Conservation (phyloP, 2,888 invertebrate species). For the Lepeophtheirus nordmannii region DNA sequence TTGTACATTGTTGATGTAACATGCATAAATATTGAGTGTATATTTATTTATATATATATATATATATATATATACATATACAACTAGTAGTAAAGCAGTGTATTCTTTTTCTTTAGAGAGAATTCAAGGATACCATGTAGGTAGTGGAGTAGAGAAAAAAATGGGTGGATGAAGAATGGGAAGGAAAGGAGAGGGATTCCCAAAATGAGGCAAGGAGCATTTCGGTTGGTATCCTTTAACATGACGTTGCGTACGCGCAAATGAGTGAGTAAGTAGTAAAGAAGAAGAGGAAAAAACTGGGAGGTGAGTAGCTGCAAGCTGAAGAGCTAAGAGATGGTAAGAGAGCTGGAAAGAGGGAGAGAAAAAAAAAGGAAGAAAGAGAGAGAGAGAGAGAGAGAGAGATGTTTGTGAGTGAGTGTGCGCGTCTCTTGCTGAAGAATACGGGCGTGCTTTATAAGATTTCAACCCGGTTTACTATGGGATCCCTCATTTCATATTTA, state of each 20-base stretch:
- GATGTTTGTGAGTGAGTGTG: constrained; percentile 1
- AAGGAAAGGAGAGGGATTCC: not conserved
- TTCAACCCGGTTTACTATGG: not conserved
- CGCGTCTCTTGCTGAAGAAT: not conserved
- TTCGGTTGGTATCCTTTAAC: constrained; percentile 20
- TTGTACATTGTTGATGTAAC: no score
- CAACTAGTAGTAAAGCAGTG: not conserved
- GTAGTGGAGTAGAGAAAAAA: no score
- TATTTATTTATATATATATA: no score
- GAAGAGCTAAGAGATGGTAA: not conserved
- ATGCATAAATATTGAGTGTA: no score
- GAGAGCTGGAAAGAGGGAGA: not conserved
- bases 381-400: constrained; percentile 5
- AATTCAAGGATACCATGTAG: no score
- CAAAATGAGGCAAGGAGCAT: not conserved
- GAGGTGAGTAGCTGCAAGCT: not conserved
- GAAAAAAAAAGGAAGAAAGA: constrained; percentile 1
- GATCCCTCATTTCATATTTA: not conserved
- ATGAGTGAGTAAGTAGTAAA: constrained; percentile 21
- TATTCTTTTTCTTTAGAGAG: no score
- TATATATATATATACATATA: no score
- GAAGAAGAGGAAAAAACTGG: not conserved
- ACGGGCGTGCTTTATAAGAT: not conserved
- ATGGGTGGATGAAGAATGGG: not conserved
- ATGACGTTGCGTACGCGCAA: constrained; percentile 21